Evolutionary conservation across 2,888 invertebrate species (phyloP), one percentile per base, ranked within the genome.

Genomic region (Andrena camellia): DNA sequence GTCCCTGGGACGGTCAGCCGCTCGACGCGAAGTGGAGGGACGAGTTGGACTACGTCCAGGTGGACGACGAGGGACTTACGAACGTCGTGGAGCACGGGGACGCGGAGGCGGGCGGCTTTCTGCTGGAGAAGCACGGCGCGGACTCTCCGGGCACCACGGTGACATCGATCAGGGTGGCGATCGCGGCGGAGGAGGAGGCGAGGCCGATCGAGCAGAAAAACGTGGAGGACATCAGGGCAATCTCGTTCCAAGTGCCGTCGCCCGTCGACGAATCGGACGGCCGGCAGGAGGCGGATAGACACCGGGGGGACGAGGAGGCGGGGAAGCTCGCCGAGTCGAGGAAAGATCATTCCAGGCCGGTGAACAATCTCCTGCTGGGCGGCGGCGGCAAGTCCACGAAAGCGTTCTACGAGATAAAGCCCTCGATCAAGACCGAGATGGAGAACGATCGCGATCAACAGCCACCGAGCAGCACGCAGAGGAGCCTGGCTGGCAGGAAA

Each of bases 381-480:
- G 86, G 87, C 33, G 86, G 87, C 35, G 87, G 89, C 8, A 90
- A 90, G 75, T 87, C 90, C 5, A 90, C 89, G 31, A 92, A 92
- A 64, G 90, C 89, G 13, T 93, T 92, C 78, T 92, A 92, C 85
- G 93, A 93, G 84, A 93, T 93, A 60, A 93, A 92, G 74, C 92
- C 92, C 6, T 91, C 92, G 70, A 85, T 92, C 76, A 91, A 91
- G 71, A 92, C 92, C 20, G 92, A 90, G 42, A 88, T 87, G 86
- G 90, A 90, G 64, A 76, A 75, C 17, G 70, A 66, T 10, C 80
- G 82, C 23, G 84, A 86, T n/a, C 60, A 59, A 7, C 73, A 77
- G 20, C n/a, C 60, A 7, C 26, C 76, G 13, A 72, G 77, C 26
- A 84, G 68, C 50, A 85, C 89, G 26, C 79, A 77, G 60, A 76